Conservation (phyloP, 1,140 invertebrate species). For the Bombus pyrosoma region DNA sequence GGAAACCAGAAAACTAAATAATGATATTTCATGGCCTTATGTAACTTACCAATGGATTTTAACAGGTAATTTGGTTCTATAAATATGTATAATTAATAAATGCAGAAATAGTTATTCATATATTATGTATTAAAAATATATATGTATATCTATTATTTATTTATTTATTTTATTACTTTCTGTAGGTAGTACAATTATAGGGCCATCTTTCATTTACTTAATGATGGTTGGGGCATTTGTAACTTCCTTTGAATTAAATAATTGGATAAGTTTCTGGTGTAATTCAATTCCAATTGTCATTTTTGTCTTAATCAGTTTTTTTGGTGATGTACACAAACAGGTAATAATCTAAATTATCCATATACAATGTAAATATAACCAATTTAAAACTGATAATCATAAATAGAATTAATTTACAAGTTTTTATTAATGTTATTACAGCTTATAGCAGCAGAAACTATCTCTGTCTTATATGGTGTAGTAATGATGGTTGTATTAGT, state of each 20-base stretch:
- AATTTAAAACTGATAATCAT: not conserved
- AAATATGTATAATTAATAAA: slow-evolving; percentile 29
- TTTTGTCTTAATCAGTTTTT: slow-evolving; percentile 90
- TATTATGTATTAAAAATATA: slow-evolving; percentile 31
- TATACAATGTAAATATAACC: not conserved
- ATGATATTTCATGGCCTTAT: slow-evolving; percentile 93
- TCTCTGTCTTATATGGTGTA: slow-evolving; percentile 91
- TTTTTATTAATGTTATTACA: slow-evolving; percentile 74
- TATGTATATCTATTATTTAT: slow-evolving; percentile 50
- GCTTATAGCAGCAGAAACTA: slow-evolving; percentile 89
- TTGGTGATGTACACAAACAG: slow-evolving; percentile 88
- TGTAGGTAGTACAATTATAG: slow-evolving; percentile 89
- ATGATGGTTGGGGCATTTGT: slow-evolving; percentile 96
- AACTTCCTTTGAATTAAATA: slow-evolving; percentile 90
- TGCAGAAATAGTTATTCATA: not conserved
- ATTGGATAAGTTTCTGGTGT: slow-evolving; percentile 90
- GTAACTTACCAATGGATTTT: slow-evolving; percentile 90
- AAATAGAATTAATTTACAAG: not conserved
- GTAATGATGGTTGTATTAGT: slow-evolving; percentile 97
- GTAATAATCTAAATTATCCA: slow-evolving; percentile 75
- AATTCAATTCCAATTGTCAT: slow-evolving; percentile 90
- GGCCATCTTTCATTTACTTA: slow-evolving; percentile 93
- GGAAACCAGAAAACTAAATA: slow-evolving; percentile 90
- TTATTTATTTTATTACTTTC: slow-evolving; percentile 70
- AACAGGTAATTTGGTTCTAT: slow-evolving; percentile 74